Conservation (phyloP, 2,797 vertebrate species). For the Percopsis omiscomaycus region DNA sequence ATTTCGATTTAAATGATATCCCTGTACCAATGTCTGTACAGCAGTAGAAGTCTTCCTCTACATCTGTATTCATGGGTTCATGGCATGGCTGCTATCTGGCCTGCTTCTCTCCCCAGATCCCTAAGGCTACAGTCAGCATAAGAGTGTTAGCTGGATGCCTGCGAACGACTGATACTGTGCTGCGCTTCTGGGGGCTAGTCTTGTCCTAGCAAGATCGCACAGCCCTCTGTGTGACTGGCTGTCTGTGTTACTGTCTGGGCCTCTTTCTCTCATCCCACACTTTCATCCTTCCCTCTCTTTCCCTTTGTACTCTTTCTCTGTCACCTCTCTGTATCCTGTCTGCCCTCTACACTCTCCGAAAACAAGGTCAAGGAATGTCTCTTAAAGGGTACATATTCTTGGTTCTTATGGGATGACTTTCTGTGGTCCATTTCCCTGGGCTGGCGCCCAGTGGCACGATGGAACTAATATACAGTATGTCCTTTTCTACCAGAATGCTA, state of each 20-base stretch:
- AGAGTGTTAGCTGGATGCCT: constrained; percentile 53
- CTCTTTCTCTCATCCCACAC: background rate
- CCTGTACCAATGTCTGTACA: constrained; percentile 22
- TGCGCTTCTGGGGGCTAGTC: constrained; percentile 11
- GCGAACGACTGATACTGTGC: constrained; percentile 40
- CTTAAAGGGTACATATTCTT: too few relatives aligned
- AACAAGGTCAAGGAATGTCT: too few relatives aligned
- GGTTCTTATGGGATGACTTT: too few relatives aligned
- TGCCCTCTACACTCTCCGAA: background rate
- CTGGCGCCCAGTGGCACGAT: too few relatives aligned
- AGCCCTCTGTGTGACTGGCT: background rate
- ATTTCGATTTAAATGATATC: constrained; percentile 9
- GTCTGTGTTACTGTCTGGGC: background rate
- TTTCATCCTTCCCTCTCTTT: background rate
- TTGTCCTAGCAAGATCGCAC: constrained; percentile 17
- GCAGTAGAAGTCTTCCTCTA: constrained; percentile 37
- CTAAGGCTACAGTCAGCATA: constrained; percentile 43
- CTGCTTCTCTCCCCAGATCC: constrained; percentile 40
- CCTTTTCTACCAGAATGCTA: too few relatives aligned
- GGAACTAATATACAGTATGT: too few relatives aligned
- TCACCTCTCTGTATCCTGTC: background rate
- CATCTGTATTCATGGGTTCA: constrained; percentile 50
- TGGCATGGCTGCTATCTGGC: constrained; percentile 48
- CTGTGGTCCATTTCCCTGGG: too few relatives aligned
- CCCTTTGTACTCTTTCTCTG: background rate